These are phyloP conservation scores for Rhadinocentrus ornatus DNA, from an alignment of 2,797 vertebrate genomes.

Conservation along the genomic window DNA sequence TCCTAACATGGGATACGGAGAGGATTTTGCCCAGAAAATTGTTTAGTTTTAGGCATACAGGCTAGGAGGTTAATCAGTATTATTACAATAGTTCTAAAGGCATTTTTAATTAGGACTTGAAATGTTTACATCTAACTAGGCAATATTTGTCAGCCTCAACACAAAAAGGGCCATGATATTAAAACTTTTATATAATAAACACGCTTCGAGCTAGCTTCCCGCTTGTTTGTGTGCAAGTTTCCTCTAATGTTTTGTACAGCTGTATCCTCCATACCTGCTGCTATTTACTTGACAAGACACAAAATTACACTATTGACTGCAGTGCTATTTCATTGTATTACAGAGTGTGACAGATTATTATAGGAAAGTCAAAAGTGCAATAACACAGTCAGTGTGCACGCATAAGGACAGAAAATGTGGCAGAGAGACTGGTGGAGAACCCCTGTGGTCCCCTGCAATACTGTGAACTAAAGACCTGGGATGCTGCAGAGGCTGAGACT, in stretches of 20 bases:
- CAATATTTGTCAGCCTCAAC: neutral
- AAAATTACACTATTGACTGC: slow-evolving; percentile 20
- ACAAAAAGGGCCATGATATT: neutral
- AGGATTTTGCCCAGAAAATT: neutral
- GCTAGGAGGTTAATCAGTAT: neutral
- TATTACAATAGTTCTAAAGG: slow-evolving; percentile 3
- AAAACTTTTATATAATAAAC: neutral
- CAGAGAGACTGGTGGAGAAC: slow-evolving; percentile 23
- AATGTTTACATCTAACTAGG: neutral
- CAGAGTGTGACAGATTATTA: slow-evolving; percentile 1
- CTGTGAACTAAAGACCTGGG: slow-evolving; percentile 35
- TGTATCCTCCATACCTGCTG: neutral
- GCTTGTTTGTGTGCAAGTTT: neutral
- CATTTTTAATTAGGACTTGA: slow-evolving; percentile 3
- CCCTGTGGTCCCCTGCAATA: slow-evolving; percentile 50
- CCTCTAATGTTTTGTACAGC: neutral
- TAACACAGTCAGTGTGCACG: slow-evolving; percentile 34
- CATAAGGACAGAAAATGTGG: slow-evolving; percentile 24
- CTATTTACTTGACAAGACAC: slow-evolving; percentile 5
- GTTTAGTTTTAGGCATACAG: neutral
- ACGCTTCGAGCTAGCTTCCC: neutral
- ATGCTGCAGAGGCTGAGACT: slow-evolving; percentile 33
- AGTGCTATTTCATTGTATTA: slow-evolving; percentile 4
- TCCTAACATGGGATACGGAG: neutral
- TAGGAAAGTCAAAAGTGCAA: slow-evolving; percentile 7